phyloP scores from a whole-genome alignment of 2,888 invertebrate species.

The Caenorhabditis becei region DNA sequence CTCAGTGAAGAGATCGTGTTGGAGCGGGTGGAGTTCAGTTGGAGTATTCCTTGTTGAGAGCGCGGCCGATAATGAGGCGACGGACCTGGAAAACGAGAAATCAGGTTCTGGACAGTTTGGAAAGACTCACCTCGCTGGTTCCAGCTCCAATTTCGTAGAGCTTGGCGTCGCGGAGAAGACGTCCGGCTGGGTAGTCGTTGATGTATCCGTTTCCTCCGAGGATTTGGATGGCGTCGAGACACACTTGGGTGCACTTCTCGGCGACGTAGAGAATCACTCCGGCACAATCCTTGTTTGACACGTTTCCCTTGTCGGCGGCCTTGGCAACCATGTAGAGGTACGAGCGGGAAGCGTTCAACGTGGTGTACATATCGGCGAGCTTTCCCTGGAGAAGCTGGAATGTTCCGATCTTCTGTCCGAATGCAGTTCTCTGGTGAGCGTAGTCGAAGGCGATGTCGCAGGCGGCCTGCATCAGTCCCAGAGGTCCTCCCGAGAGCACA shows the following conservation, averaged over 20 bases:
- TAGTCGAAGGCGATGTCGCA: constrained; percentile 95
- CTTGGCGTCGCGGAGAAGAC: constrained; percentile 95
- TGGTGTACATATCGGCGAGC: constrained; percentile 95
- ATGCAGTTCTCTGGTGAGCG: constrained; percentile 95
- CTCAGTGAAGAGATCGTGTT: no score
- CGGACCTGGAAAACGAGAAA: constrained; percentile 84
- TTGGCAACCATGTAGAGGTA: constrained; percentile 89
- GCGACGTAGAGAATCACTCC: constrained; percentile 93
- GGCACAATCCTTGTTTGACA: constrained; percentile 88
- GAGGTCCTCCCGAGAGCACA: constrained; percentile 91
- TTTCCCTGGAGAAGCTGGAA: constrained; percentile 90
- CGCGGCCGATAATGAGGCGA: constrained; percentile 92
- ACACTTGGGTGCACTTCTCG: constrained; percentile 92
- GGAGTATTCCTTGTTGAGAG: constrained; percentile 88
- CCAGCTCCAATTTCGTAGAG: constrained; percentile 96
- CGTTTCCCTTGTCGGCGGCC: constrained; percentile 75
- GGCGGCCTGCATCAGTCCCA: constrained; percentile 96
- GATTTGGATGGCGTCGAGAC: constrained; percentile 95
- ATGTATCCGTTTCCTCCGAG: constrained; percentile 97
- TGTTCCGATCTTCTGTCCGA: constrained; percentile 91
- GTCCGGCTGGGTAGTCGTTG: constrained; percentile 95
- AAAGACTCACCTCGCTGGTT: constrained; percentile 90
- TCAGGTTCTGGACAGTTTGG: no score
- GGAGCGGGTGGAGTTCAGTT: constrained; percentile 32
- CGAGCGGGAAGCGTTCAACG: constrained; percentile 89